phyloP scores from a whole-genome alignment of 2,797 vertebrate genomes.

The Acrossocheilus fasciatus region DNA sequence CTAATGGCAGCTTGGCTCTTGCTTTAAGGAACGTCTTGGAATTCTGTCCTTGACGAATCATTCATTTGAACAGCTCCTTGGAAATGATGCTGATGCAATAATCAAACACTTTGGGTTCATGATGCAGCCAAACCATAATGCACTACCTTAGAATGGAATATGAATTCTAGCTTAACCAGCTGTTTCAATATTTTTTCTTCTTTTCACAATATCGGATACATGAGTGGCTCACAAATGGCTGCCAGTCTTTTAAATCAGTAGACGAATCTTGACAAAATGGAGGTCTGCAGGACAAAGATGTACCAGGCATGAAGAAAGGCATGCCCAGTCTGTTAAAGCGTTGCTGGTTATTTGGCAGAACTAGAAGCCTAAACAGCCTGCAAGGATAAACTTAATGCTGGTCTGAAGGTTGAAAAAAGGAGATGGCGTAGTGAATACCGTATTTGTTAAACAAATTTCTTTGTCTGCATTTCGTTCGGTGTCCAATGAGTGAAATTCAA shows the following conservation, averaged over 20 bases:
- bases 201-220: neutral
- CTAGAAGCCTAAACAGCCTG: conserved; percentile 18
- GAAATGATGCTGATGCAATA: conserved; percentile 28
- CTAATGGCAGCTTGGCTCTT: conserved; percentile 11
- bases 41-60: neutral
- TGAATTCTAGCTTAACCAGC: neutral
- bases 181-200: neutral
- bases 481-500: conserved; percentile 15
- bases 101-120: neutral
- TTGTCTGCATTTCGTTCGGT: neutral
- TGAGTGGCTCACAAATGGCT: conserved; percentile 62
- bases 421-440: too few relatives aligned
- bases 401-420: neutral
- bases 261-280: conserved; percentile 64
- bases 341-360: conserved; percentile 16
- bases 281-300: conserved; percentile 53
- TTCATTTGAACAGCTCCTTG: neutral
- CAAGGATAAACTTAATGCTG: neutral
- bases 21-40: conserved; percentile 12
- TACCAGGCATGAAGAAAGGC: conserved; percentile 23
- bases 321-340: conserved; percentile 40
- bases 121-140: neutral
- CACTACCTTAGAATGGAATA: neutral
- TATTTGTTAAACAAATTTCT: conserved; percentile 43
- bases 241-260: conserved; percentile 50